These are phyloP conservation scores for Patiria pectinifera DNA, from an alignment of 53 echinoderm and acorn worm species.

Conservation along the genomic window DNA sequence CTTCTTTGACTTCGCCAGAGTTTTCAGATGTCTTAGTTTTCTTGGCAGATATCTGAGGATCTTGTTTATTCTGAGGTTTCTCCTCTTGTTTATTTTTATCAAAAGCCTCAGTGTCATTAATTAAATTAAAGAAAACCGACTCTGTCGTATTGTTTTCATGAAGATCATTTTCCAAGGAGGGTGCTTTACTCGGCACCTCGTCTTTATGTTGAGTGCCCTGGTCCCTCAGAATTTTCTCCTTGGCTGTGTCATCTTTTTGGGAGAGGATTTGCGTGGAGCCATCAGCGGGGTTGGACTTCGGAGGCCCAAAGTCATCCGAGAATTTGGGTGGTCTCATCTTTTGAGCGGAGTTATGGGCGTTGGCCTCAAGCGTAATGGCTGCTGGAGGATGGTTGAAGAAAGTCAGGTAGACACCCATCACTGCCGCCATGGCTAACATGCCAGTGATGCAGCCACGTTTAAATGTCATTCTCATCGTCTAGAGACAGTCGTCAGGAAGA, in stretches of 20 bases:
- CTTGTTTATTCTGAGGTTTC: no score
- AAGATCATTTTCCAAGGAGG: neutral
- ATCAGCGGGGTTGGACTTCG: constrained; percentile 14
- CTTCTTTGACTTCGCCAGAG: neutral
- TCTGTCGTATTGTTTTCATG: neutral
- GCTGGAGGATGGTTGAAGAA: constrained; percentile 92
- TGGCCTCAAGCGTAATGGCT: constrained; percentile 70
- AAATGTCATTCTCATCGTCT: constrained; percentile 73
- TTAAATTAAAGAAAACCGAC: neutral
- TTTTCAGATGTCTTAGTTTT: neutral
- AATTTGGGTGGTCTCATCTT: constrained; percentile 34
- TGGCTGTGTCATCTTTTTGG: neutral
- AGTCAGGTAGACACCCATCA: constrained; percentile 75
- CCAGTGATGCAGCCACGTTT: constrained; percentile 73
- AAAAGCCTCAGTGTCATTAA: neutral
- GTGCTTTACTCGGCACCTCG: neutral
- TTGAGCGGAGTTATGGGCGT: constrained; percentile 45
- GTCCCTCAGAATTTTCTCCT: neutral
- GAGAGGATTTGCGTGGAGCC: neutral
- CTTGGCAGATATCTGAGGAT: neutral
- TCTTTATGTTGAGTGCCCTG: neutral
- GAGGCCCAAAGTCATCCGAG: neutral
- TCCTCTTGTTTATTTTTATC: neutral
- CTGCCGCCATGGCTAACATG: constrained; percentile 57
- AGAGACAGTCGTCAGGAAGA: neutral